A percentile compares a stretch with the other conserved stretches of the same genome.
phyloP scores from a whole-genome alignment of 92 coral and sea anemone species.

The Metridium senile region DNA sequence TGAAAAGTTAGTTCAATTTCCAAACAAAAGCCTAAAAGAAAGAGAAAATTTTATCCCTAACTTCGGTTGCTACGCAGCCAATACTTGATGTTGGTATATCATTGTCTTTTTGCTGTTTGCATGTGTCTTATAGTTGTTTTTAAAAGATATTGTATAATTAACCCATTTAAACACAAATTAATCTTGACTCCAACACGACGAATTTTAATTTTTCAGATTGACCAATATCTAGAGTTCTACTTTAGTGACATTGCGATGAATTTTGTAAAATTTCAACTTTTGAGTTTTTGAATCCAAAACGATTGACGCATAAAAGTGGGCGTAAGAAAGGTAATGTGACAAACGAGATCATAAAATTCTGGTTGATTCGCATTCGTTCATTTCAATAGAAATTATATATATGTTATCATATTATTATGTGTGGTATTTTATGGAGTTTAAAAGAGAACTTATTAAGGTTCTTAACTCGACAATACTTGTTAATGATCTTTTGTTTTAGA shows the following conservation, averaged over 20 bases:
- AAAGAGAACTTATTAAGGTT: background rate
- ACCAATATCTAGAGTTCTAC: background rate
- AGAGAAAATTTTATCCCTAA: background rate
- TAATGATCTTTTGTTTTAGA: background rate
- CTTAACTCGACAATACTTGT: too few species aligned
- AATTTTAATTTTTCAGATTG: background rate
- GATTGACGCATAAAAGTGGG: background rate
- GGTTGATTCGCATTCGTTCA: background rate
- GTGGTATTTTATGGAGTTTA: background rate
- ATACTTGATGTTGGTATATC: too few species aligned
- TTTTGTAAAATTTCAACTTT: background rate
- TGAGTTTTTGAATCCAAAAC: background rate
- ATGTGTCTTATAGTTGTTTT: background rate
- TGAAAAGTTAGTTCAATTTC: constrained; percentile 3
- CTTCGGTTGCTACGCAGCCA: constrained; percentile 1
- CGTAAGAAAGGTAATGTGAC: too few species aligned
- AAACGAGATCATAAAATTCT: too few species aligned
- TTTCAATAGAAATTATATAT: background rate
- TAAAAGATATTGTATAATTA: background rate
- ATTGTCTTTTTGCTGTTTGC: background rate
- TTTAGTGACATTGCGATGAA: background rate
- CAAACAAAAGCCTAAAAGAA: background rate
- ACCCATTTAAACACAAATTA: background rate
- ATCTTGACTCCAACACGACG: background rate
- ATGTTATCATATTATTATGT: background rate